phyloP scores from a whole-genome alignment of 1,140 invertebrate species.

The Temnothorax curvispinosus region DNA sequence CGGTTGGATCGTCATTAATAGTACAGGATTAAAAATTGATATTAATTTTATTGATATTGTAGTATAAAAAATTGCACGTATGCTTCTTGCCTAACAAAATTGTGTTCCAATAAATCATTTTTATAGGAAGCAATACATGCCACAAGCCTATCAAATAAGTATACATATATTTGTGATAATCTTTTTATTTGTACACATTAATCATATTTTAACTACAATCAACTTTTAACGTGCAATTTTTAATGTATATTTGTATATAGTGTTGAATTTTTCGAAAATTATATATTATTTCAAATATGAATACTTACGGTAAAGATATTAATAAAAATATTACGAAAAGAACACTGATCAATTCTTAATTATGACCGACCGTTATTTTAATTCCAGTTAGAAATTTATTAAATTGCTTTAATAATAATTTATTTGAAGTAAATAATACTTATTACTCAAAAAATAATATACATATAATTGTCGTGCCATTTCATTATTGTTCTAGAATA shows the following conservation, averaged over 20 bases:
- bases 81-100: conserved; percentile 8
- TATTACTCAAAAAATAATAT: conserved; percentile 1
- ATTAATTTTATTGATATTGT: conserved; percentile 8
- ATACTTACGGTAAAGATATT: not conserved
- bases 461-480: not conserved
- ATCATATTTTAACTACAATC: not conserved
- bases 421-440: conserved; percentile 1
- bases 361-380: not conserved
- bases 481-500: not conserved
- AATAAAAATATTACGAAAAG: conserved; percentile 24
- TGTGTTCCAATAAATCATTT: not conserved
- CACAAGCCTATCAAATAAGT: not conserved
- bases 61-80: not conserved
- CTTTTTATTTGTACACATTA: not conserved
- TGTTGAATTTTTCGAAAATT: conserved; percentile 21
- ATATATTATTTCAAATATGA: conserved; percentile 6
- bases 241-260: conserved; percentile 42
- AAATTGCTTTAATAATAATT: not conserved
- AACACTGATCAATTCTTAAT: not conserved
- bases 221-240: not conserved
- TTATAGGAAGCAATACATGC: not conserved
- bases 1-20: not conserved
- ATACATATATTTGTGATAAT: conserved; percentile 3
- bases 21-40: not conserved
- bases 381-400: not conserved